Evolutionary conservation across 2,888 invertebrate genomes (phyloP).

Genomic region (Macropis europaea): DNA sequence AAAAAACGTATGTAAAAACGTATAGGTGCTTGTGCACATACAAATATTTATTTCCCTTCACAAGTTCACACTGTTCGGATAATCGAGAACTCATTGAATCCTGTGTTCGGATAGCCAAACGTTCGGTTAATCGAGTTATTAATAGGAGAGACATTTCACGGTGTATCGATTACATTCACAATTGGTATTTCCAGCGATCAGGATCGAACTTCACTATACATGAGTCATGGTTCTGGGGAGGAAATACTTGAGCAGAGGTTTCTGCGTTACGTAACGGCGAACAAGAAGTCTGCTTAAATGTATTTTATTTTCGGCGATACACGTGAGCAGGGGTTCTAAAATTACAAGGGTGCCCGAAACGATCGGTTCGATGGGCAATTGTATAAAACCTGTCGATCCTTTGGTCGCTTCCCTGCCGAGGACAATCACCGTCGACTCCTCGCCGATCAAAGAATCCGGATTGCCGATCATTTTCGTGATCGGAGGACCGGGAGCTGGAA

Average conservation of each 20-base stretch:
- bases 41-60: too few species aligned
- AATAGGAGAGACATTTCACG: too few species aligned
- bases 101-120: too few species aligned
- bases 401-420: constrained; percentile 26
- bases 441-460: constrained; percentile 37
- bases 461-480: constrained; percentile 60
- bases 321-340: neutral
- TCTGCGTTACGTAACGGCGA: neutral
- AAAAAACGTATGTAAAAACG: too few species aligned
- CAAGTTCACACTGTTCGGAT: too few species aligned
- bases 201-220: constrained; percentile 27
- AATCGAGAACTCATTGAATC: too few species aligned
- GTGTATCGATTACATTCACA: neutral
- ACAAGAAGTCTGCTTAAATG: constrained; percentile 1
- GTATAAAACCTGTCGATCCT: constrained; percentile 43
- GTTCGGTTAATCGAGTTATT: too few species aligned
- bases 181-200: neutral
- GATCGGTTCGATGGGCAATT: constrained; percentile 58
- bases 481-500: constrained; percentile 66
- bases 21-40: too few species aligned
- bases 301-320: neutral
- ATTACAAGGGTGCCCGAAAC: neutral
- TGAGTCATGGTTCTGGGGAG: neutral
- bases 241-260: neutral
- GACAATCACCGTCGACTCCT: constrained; percentile 28